Percentiles rank a stretch among this genome's conserved stretches.
These are phyloP conservation scores for Oriolus oriolus DNA, from an alignment of 2,113 vertebrate genomes.

Conservation along the genomic window DNA sequence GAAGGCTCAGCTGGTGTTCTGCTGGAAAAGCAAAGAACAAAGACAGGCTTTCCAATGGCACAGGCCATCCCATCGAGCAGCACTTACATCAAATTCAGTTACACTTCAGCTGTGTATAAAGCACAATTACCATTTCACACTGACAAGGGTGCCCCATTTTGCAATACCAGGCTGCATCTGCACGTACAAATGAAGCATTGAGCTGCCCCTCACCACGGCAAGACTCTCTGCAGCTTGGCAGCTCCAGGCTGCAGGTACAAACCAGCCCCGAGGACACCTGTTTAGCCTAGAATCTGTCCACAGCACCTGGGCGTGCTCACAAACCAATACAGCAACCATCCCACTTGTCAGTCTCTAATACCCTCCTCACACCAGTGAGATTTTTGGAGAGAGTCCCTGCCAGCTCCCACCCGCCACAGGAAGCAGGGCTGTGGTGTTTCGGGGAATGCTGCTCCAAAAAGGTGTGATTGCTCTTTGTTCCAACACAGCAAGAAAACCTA, in stretches of 20 bases:
- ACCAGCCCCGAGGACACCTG: rapidly evolving
- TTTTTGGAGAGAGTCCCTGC: not conserved
- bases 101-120: not conserved
- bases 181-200: not conserved
- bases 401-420: not conserved
- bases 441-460: not conserved
- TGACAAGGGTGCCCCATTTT: not conserved
- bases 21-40: not conserved
- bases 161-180: not conserved
- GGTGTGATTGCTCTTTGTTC: not conserved
- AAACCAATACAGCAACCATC: not conserved
- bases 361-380: not conserved
- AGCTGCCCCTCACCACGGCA: not conserved
- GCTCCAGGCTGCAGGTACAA: not conserved
- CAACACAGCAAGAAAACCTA: not conserved
- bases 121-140: not conserved
- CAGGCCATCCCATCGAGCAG: not conserved
- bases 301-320: not conserved
- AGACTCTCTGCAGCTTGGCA: not conserved
- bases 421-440: not conserved
- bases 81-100: not conserved
- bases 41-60: not conserved
- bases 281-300: not conserved
- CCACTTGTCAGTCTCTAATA: rapidly evolving
- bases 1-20: not conserved